Evolutionary conservation across 1,140 invertebrate species (phyloP).

Genomic region (Cryptotermes secundus): DNA sequence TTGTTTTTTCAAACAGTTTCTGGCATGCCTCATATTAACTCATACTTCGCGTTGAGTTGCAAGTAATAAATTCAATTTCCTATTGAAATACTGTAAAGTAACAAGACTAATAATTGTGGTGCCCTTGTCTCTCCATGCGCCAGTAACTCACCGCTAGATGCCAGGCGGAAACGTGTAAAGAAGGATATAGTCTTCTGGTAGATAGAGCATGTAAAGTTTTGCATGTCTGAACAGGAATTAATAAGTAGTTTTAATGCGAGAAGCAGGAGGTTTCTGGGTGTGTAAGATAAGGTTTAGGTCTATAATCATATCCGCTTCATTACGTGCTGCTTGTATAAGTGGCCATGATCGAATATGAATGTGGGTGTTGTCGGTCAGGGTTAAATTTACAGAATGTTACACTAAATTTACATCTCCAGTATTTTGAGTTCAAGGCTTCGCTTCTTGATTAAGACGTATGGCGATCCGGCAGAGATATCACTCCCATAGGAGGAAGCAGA

Average conservation of each 20-base stretch:
- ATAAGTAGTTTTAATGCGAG: background rate
- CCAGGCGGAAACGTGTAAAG: background rate
- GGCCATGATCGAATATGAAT: background rate
- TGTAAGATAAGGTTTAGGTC: background rate
- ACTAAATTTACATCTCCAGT: too few species aligned
- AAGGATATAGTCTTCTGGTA: background rate
- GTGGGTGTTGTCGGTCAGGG: slow-evolving; percentile 4
- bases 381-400: background rate
- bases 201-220: background rate
- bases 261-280: background rate
- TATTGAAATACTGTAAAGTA: background rate
- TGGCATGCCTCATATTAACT: background rate
- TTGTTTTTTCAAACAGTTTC: background rate
- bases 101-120: background rate
- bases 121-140: background rate
- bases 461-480: too few species aligned
- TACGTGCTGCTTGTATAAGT: background rate
- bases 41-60: background rate
- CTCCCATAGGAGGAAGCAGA: too few species aligned
- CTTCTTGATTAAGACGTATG: too few species aligned
- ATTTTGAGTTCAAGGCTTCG: too few species aligned
- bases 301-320: background rate
- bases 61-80: background rate
- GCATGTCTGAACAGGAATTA: background rate
- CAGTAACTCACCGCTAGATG: background rate